Evolutionary conservation across 2,888 invertebrate species (phyloP).

Genomic region (Drosophila phalerata): DNA sequence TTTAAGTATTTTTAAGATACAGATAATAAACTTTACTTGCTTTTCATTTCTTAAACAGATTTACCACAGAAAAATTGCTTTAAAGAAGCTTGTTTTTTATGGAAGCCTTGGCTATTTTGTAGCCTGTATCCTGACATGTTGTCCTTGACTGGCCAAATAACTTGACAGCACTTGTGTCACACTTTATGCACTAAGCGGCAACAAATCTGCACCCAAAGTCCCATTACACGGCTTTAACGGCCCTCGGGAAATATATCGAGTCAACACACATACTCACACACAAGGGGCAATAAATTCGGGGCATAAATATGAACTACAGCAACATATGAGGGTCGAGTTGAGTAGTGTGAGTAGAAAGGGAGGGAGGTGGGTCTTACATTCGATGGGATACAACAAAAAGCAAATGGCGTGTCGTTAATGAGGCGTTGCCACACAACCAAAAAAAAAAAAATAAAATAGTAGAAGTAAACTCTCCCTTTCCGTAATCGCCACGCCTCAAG

Average conservation of each 20-base stretch:
- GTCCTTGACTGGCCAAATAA: constrained; percentile 44
- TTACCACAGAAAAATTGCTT: background rate
- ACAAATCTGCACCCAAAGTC: constrained; percentile 52
- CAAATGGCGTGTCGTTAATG: constrained; percentile 70
- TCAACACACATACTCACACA: constrained; percentile 15
- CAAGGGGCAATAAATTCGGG: constrained; percentile 54
- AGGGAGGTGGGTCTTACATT: background rate
- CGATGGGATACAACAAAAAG: constrained; percentile 19
- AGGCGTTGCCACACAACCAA: constrained; percentile 42
- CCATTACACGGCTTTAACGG: constrained; percentile 49
- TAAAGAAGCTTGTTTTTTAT: background rate
- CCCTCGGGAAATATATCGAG: constrained; percentile 26
- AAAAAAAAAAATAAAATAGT: constrained; percentile 3
- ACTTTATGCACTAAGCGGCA: constrained; percentile 52
- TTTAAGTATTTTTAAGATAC: background rate
- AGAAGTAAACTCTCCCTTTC: background rate
- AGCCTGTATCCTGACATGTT: constrained; percentile 6
- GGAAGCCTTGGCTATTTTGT: constrained; percentile 4
- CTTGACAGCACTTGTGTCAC: constrained; percentile 47
- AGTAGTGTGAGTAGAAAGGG: background rate
- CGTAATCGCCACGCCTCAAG: background rate
- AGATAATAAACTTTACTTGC: background rate
- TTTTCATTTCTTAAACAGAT: background rate
- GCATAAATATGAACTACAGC: constrained; percentile 61
- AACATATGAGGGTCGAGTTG: constrained; percentile 2